phyloP scores from a whole-genome alignment of 2,113 vertebrate genomes.

The Phalacrocorax pelagicus region DNA sequence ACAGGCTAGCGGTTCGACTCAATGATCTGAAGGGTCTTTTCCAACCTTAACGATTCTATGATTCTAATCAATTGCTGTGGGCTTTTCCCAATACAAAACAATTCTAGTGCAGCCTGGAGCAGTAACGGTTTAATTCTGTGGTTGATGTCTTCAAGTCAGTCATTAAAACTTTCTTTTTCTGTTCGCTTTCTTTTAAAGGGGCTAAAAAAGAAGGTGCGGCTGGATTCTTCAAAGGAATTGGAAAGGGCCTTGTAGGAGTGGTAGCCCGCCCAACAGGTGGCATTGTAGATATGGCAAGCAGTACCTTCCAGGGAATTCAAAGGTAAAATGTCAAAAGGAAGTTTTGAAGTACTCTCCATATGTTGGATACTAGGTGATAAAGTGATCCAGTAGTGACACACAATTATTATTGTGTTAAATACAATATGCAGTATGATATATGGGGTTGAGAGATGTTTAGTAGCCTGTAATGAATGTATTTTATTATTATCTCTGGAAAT shows the following conservation, averaged over 20 bases:
- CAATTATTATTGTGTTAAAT: not conserved
- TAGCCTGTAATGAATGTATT: not conserved
- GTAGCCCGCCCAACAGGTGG: slow-evolving; percentile 93
- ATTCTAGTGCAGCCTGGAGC: not conserved
- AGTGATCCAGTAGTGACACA: not conserved
- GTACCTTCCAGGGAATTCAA: slow-evolving; percentile 97
- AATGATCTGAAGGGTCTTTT: no score
- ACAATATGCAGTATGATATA: no score
- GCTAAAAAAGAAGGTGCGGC: slow-evolving; percentile 95
- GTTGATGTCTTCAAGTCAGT: not conserved
- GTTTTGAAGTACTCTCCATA: fast-evolving
- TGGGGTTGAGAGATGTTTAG: not conserved
- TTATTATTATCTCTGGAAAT: not conserved
- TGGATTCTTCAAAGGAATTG: slow-evolving; percentile 97
- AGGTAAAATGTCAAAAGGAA: slow-evolving; percentile 74
- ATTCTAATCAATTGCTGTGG: not conserved
- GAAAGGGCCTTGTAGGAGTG: slow-evolving; percentile 93
- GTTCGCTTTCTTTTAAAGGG: slow-evolving; percentile 71
- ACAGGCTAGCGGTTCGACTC: no score
- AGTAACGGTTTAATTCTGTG: not conserved
- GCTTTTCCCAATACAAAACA: not conserved
- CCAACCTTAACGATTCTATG: no score
- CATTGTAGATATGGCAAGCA: slow-evolving; percentile 98
- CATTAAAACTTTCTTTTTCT: not conserved
- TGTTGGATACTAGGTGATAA: not conserved